Percentiles rank a stretch among this genome's conserved stretches.
Conservation (phyloP, 53 echinoderm and acorn worm species). For the Luidia sarsii region DNA sequence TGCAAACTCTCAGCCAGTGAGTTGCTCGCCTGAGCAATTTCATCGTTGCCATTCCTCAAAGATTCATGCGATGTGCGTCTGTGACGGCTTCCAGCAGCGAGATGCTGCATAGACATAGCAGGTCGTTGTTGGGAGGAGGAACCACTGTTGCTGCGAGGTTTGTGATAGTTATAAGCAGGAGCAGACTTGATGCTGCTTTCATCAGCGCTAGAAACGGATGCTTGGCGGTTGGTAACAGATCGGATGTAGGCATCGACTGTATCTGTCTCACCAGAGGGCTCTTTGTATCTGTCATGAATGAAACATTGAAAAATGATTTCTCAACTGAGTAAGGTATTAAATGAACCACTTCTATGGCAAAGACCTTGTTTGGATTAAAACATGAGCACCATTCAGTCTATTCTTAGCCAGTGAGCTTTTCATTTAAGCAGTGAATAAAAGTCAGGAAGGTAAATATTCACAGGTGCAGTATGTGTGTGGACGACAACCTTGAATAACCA, state of each 20-base stretch:
- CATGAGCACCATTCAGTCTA: too few species aligned
- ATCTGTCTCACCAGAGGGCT: conserved; percentile 45
- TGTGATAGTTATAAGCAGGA: conserved; percentile 34
- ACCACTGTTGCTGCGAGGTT: conserved; percentile 45
- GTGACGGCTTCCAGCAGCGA: conserved; percentile 7
- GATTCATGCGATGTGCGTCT: not conserved
- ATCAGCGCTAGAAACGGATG: conserved; percentile 47
- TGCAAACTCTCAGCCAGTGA: conserved; percentile 73
- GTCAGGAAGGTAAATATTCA: not conserved
- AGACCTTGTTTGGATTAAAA: too few species aligned
- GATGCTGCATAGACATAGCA: conserved; percentile 66
- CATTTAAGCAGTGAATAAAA: not conserved
- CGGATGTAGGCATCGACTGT: conserved; percentile 68
- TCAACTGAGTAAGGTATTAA: too few species aligned
- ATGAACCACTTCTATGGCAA: too few species aligned
- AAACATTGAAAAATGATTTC: too few species aligned
- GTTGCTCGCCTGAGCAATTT: conserved; percentile 78
- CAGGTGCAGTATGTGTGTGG: not conserved
- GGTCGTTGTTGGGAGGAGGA: conserved; percentile 25
- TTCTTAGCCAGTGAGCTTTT: not conserved
- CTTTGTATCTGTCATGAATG: conserved; percentile 33
- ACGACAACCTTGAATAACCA: not conserved
- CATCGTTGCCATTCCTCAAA: conserved; percentile 53
- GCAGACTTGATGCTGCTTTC: conserved; percentile 65
- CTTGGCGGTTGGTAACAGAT: conserved; percentile 50